Conservation (phyloP, 2,888 invertebrate species). For the Sisyra terminalis region DNA sequence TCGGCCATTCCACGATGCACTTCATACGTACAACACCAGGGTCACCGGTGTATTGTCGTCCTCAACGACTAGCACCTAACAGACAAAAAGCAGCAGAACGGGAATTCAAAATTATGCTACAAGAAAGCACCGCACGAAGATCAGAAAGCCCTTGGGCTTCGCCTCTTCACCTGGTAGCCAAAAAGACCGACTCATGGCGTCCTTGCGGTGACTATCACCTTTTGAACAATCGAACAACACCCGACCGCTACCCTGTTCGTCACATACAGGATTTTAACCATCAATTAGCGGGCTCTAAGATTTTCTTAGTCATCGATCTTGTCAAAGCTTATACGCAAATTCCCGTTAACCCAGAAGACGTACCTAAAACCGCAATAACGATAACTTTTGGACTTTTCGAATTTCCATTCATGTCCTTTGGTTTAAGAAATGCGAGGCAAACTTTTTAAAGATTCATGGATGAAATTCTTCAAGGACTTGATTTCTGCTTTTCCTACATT, state of each 20-base stretch:
- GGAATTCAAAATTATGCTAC: conserved; percentile 9
- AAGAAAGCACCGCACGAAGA: conserved; percentile 14
- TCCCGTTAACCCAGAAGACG: conserved; percentile 18
- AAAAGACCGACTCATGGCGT: conserved; percentile 18
- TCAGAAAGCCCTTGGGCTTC: conserved; percentile 18
- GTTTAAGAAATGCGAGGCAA: conserved; percentile 18
- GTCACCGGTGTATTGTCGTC: not conserved
- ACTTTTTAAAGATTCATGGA: conserved; percentile 20
- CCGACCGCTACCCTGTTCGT: conserved; percentile 24
- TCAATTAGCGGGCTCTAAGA: conserved; percentile 14
- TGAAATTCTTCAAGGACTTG: conserved; percentile 12
- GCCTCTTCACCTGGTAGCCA: conserved; percentile 20
- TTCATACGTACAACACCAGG: not conserved
- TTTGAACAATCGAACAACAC: conserved; percentile 25
- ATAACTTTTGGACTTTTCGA: conserved; percentile 21
- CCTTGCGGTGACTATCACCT: conserved; percentile 22
- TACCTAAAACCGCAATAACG: conserved; percentile 21
- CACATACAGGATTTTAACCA: conserved; percentile 20
- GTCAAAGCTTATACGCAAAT: conserved; percentile 23
- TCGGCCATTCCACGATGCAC: not conserved
- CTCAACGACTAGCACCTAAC: not conserved
- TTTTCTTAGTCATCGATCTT: conserved; percentile 20
- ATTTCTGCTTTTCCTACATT: conserved; percentile 15
- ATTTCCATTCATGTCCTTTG: conserved; percentile 17
- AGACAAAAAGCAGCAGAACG: not conserved